Percentiles rank a stretch among this genome's conserved stretches.
Evolutionary conservation across 1,140 invertebrate species (phyloP).

Genomic region (Euura lappo): DNA sequence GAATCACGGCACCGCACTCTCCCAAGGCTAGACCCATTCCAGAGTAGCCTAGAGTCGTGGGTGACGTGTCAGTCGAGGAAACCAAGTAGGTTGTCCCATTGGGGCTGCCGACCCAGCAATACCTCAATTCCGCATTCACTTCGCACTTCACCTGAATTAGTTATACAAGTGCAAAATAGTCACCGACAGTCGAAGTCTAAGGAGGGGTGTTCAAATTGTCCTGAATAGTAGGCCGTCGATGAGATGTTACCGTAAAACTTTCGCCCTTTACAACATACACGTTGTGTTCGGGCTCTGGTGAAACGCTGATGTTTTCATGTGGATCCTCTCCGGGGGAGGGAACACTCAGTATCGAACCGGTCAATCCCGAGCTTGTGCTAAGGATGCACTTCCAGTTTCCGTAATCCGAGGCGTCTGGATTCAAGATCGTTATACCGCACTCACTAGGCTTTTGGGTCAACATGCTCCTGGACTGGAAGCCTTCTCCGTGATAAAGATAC

Average conservation of each 20-base stretch:
- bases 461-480: not conserved
- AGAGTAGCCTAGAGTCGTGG: constrained; percentile 25
- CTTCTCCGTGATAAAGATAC: constrained; percentile 10
- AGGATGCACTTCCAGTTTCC: constrained; percentile 46
- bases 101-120: constrained; percentile 49
- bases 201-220: no score
- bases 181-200: not conserved
- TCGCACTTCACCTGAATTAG: constrained; percentile 43
- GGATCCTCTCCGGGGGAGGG: not conserved
- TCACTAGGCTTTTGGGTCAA: constrained; percentile 14
- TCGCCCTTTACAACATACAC: constrained; percentile 42
- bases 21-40: constrained; percentile 41
- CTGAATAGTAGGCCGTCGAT: no score
- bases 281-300: not conserved
- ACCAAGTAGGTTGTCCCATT: constrained; percentile 35
- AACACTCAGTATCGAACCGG: not conserved
- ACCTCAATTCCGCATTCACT: constrained; percentile 37
- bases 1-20: constrained; percentile 41
- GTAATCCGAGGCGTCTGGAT: constrained; percentile 39
- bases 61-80: constrained; percentile 13
- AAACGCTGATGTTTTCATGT: constrained; percentile 7
- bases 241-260: constrained; percentile 36
- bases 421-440: constrained; percentile 45
- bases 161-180: constrained; percentile 5
- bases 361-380: constrained; percentile 21